Evolutionary conservation across 2,888 invertebrate genomes (phyloP), one percentile per base, ranked within the genome.

Genomic region (Bombylius major): DNA sequence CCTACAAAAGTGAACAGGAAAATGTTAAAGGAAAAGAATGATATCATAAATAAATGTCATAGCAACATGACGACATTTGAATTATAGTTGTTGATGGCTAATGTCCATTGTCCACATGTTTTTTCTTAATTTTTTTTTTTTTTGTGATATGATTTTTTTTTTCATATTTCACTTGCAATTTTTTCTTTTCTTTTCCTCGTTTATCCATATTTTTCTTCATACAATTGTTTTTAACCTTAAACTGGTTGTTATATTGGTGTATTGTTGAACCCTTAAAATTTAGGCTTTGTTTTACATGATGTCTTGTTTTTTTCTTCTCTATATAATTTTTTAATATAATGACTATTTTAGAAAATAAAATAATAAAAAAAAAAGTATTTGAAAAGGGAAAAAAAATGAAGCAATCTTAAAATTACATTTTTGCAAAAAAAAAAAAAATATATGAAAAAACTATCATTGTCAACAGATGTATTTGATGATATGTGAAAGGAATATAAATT

Each of bases 31-130:
- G 36, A 14, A 23, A 34, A 47, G 31, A 32, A 31, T 47, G 4
- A 42, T 46, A 51, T 44, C 14, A 55, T 55, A 55, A 55, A 55
- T 55, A 55, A 55, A 55, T 51, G 55, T 55, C 55, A 51, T 5
- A 14, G 39, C 55, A 55, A 55, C 51, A 48, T 55, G 55, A 55
- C 55, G 55, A 55, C 55, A 55, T 14, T 42, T 55, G 51, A 55
- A 46, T 55, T 51, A 51, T 55, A 39, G 12, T 44, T 23, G 23
- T 23, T 23, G 23, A 23, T 23, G 23, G 23, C 23, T 23, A 23
- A 23, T 23, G 23, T 23, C 23, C 23, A 23, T 23, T 23, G 23
- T 23, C 23, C 23, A 23, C 23, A 23, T 23, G 23, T 23, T 23
- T 23, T 23, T 23, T 23, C 23, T 23, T 23, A 23, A 23, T 23